Base-by-base conservation (phyloP, 2,113 vertebrate species). In the Mixornis gularis region DNA sequence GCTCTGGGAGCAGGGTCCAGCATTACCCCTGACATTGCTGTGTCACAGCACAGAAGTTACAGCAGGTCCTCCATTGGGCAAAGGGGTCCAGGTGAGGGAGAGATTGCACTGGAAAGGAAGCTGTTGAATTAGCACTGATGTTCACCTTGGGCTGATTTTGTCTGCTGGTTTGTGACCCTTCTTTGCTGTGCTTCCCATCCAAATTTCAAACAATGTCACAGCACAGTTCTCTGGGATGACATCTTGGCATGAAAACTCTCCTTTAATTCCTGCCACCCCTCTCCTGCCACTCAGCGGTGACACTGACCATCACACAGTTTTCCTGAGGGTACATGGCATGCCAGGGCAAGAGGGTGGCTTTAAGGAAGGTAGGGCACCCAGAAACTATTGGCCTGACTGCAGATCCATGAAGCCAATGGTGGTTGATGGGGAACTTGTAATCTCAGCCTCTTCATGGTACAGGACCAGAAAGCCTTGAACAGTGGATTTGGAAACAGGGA, bases 311-410 rank as follows among this genome's bases (percentile, higher is more conserved):
- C 48, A 38, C 0, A 0, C 56, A 81, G 29, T 9, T 77, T 89
- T 84, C 34, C 64, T 32, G 40, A 46, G 51, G 10, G 4, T 12
- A 3, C 11, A 6, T 1, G 7, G 32, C 27, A 63, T 46, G 8
- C 17, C 0, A 0, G 3, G 10, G 3, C 3, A 2, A 17, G 19
- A 26, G 17, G 1, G 1, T 32, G 29, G 24, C 14, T 82, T 51
- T 74, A 21, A 27, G n/a, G n/a, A 55, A 60, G 20, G 58, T 36
- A 27, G 2, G 17, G 0, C 25, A 34, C 7, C 6, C 38, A 65
- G 64, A 59, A 88, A 36, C 9, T 40, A 0, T 26, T 56, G 17
- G 5, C 16, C 25, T 85, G 62, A 44, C 20, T 51, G 14, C 1
- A 4, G 15, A 52, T 44, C 20, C 46, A 38, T 41, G 13, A 69